Evolutionary conservation across 2,888 invertebrate genomes (phyloP), one percentile per base, ranked within the genome.

Genomic region (Zygogramma bicolorata): DNA sequence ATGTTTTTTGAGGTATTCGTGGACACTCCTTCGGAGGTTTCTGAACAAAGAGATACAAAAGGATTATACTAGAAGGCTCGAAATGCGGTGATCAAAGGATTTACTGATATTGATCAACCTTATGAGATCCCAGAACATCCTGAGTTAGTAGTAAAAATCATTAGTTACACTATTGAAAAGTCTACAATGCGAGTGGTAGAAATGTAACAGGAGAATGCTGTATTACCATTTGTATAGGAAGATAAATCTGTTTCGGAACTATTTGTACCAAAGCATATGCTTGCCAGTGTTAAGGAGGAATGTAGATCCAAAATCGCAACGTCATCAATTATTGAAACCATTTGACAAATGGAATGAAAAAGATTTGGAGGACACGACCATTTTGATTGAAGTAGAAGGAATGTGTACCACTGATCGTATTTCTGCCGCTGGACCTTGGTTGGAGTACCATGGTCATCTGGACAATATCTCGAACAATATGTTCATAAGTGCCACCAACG

Each of bases 391-490:
- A 90, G 97, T 97, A 13, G 98, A 98, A 89, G 99, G 99, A 83
- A 99, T 99, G 89, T 99, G 99, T 88, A 99, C 99, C 79, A 99
- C 99, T 61, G 99, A 99, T 91, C 99, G 99, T 89, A 99, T 99
- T 87, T 98, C 98, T 53, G 98, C 98, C 38, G 99, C 99, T 81
- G 99, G 99, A 22, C 99, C 99, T 75, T 99, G 99, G 99, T 92
- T 99, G 65, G 99, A 99, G 89, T 99, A 97, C 89, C 92, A 99
- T 84, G 99, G 99, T 49, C 99, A 99, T 88, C 91, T 99, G 82
- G 99, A 99, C 87, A 99, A 99, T 87, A 99, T 99, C 88, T 99
- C 99, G 68, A 99, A 99, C 88, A 99, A 99, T 84, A 94, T 99
- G 93, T 97, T 99, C 83, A 97, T 99, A 86, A 97, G 97, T 58